Evolutionary conservation across 2,888 invertebrate species (phyloP).

Genomic region (Crossocerus cetratus): DNA sequence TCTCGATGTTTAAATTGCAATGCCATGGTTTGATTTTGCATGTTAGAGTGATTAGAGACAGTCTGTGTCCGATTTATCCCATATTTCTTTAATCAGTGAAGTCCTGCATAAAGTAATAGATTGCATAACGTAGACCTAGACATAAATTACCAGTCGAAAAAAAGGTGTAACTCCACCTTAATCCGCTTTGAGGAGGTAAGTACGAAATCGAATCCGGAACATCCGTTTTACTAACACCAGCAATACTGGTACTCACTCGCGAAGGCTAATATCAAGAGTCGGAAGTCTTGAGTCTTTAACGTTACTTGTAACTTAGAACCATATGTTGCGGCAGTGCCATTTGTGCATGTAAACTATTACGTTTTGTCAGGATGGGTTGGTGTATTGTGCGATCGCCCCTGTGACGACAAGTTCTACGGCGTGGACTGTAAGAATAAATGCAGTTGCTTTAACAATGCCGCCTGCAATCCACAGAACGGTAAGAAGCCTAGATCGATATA

Average conservation of each 20-base stretch:
- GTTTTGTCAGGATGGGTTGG: constrained; percentile 83
- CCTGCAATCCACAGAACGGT: constrained; percentile 91
- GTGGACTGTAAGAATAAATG: constrained; percentile 87
- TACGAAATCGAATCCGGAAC: too few relatives aligned
- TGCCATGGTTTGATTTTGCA: background rate
- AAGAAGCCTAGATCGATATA: constrained; percentile 64
- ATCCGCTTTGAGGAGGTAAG: too few relatives aligned
- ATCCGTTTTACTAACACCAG: too few relatives aligned
- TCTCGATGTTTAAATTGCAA: background rate
- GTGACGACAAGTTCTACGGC: constrained; percentile 90
- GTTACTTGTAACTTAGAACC: background rate
- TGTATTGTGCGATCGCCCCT: constrained; percentile 91
- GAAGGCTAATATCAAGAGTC: constrained; percentile 34
- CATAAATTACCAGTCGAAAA: too few relatives aligned
- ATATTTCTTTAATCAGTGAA: too few relatives aligned
- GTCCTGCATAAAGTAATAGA: too few relatives aligned
- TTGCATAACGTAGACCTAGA: too few relatives aligned
- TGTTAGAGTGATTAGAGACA: too few relatives aligned
- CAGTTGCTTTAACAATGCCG: constrained; percentile 88
- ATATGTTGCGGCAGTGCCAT: constrained; percentile 1
- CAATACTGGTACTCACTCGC: background rate
- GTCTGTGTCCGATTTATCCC: too few relatives aligned
- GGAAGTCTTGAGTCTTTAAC: too few relatives aligned
- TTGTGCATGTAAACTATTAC: constrained; percentile 40
- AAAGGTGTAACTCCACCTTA: too few relatives aligned